Conservation (phyloP, 2,888 invertebrate species). For the Dryobotodes eremita region DNA sequence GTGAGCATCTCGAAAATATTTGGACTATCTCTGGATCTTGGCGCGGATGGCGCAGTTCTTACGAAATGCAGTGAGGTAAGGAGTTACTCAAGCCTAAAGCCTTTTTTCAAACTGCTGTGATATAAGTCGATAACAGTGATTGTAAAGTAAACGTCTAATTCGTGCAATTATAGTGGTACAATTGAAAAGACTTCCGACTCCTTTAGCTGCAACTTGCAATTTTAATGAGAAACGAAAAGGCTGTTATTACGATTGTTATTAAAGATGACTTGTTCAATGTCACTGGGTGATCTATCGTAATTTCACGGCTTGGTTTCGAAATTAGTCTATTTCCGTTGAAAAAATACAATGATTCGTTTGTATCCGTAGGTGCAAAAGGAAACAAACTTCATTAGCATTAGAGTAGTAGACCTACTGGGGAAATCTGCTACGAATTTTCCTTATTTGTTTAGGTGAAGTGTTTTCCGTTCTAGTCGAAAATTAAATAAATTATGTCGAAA, state of each 20-base stretch:
- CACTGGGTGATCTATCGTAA: conserved; percentile 66
- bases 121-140: conserved; percentile 63
- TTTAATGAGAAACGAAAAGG: conserved; percentile 59
- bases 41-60: conserved; percentile 67
- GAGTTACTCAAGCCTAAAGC: conserved; percentile 62
- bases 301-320: conserved; percentile 54
- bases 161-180: conserved; percentile 48
- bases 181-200: conserved; percentile 59
- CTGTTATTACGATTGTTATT: conserved; percentile 66
- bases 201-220: conserved; percentile 56
- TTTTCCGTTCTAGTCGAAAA: neutral
- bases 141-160: conserved; percentile 66
- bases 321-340: conserved; percentile 65
- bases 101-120: conserved; percentile 61
- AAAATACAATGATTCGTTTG: conserved; percentile 62
- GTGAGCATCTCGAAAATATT: conserved; percentile 72
- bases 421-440: conserved; percentile 52
- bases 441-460: conserved; percentile 28
- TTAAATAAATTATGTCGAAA: neutral
- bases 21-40: conserved; percentile 70
- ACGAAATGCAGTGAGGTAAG: conserved; percentile 72
- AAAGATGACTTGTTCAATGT: conserved; percentile 73
- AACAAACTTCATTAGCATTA: conserved; percentile 58
- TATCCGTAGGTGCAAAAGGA: conserved; percentile 60
- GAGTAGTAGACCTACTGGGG: conserved; percentile 31